Conservation (phyloP, 2,888 invertebrate species). For the Acanthosepion esculentum region DNA sequence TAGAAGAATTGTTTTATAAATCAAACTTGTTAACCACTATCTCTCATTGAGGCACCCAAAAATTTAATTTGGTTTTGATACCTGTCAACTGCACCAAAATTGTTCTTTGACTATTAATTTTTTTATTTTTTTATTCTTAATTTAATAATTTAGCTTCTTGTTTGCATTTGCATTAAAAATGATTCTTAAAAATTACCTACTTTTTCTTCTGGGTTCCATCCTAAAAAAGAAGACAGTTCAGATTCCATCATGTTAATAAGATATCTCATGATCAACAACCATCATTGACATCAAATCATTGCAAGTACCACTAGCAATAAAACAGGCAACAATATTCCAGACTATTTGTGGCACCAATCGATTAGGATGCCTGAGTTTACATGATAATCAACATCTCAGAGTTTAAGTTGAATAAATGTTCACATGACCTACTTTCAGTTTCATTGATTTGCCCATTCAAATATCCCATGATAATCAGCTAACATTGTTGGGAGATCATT, state of each 20-base stretch:
- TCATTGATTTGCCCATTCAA: not conserved
- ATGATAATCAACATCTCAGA: not conserved
- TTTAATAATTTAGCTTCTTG: too few relatives aligned
- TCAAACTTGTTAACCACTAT: too few relatives aligned
- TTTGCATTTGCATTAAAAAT: too few relatives aligned
- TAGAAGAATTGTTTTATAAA: too few relatives aligned
- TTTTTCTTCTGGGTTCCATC: too few relatives aligned
- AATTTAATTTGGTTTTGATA: too few relatives aligned
- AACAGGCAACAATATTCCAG: not conserved
- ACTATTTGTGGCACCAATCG: constrained; percentile 7
- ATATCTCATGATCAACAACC: not conserved
- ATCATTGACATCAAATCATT: not conserved
- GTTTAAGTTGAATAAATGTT: not conserved
- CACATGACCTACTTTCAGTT: constrained; percentile 2
- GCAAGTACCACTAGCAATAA: not conserved
- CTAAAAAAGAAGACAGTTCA: too few relatives aligned
- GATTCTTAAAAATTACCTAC: too few relatives aligned
- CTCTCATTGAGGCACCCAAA: too few relatives aligned
- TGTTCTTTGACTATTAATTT: too few relatives aligned
- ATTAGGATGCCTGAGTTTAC: not conserved
- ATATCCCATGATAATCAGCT: constrained; percentile 9
- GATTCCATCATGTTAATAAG: not conserved
- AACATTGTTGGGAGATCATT: constrained; percentile 21
- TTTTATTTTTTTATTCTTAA: too few relatives aligned
- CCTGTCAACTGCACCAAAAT: too few relatives aligned